A percentile compares a stretch with the other conserved stretches of the same genome.
Evolutionary conservation across 2,888 invertebrate species (phyloP).

Genomic region (Dicranocentrus wangi): DNA sequence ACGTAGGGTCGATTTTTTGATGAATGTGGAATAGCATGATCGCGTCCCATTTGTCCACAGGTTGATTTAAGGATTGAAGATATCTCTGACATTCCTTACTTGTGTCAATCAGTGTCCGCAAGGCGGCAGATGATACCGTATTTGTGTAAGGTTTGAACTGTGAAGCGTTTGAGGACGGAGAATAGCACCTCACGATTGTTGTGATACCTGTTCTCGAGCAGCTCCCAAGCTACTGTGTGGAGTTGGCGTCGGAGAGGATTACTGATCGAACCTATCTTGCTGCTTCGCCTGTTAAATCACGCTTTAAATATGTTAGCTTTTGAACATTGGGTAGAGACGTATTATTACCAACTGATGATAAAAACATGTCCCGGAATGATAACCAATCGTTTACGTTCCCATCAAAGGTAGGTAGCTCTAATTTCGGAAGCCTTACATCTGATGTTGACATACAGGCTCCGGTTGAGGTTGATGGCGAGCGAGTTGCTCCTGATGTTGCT

Average conservation of each 20-base stretch:
- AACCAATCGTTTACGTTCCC: conserved; percentile 50
- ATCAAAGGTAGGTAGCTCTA: conserved; percentile 48
- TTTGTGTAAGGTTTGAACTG: background rate
- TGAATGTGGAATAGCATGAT: conserved; percentile 14
- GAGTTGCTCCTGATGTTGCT: too few species aligned
- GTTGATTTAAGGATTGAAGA: background rate
- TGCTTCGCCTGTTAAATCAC: conserved; percentile 39
- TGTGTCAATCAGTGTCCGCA: background rate
- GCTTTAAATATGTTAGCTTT: conserved; percentile 57
- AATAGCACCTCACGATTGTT: conserved; percentile 44
- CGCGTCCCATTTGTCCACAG: background rate
- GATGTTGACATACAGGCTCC: too few species aligned
- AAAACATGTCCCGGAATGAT: conserved; percentile 46
- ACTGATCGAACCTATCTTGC: conserved; percentile 22
- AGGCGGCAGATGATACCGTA: background rate
- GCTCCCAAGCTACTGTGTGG: conserved; percentile 38
- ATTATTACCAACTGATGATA: conserved; percentile 16
- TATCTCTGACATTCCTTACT: background rate
- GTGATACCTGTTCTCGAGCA: conserved; percentile 35
- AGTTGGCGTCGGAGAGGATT: conserved; percentile 23
- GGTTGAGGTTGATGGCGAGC: too few species aligned
- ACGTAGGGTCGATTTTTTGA: conserved; percentile 35
- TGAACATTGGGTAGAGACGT: background rate
- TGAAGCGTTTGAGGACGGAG: conserved; percentile 8
- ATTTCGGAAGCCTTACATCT: conserved; percentile 35